phyloP scores from a whole-genome alignment of 92 coral and sea anemone species.

The Palythoa heliodiscus region DNA sequence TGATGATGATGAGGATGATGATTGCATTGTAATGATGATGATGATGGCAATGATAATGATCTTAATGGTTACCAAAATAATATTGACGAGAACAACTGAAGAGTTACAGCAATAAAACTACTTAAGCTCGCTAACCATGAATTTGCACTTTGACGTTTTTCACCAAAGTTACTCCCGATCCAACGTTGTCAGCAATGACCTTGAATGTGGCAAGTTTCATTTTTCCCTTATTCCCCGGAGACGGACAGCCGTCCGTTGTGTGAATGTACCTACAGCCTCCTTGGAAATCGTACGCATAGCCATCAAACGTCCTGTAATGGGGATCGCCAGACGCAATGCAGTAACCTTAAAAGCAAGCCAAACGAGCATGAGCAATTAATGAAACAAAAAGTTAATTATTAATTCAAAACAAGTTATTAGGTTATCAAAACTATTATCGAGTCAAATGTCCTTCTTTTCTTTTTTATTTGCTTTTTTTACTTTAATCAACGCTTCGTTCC shows the following conservation, averaged over 20 bases:
- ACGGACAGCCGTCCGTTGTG: constrained; percentile 39
- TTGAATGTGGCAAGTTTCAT: constrained; percentile 29
- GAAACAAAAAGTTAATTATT: too few relatives aligned
- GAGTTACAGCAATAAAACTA: neutral
- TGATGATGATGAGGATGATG: too few relatives aligned
- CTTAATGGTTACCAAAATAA: too few relatives aligned
- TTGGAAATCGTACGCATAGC: constrained; percentile 45
- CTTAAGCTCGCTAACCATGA: constrained; percentile 5
- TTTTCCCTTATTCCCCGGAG: neutral
- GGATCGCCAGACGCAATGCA: constrained; percentile 55
- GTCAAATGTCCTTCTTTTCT: too few relatives aligned
- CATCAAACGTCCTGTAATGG: constrained; percentile 52
- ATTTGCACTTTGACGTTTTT: constrained; percentile 27
- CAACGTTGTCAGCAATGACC: constrained; percentile 19
- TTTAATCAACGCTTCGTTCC: too few relatives aligned
- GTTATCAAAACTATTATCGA: too few relatives aligned
- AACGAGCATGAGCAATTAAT: too few relatives aligned
- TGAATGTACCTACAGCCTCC: constrained; percentile 38
- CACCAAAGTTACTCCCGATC: neutral
- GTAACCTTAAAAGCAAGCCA: neutral
- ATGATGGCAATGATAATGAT: too few relatives aligned
- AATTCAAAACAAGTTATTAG: too few relatives aligned
- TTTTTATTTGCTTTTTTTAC: too few relatives aligned
- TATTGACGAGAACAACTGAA: too few relatives aligned
- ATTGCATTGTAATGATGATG: too few relatives aligned